A percentile compares a stretch with the other conserved stretches of the same genome.
These are phyloP conservation scores for Cheilosia scutellata DNA, from an alignment of 2,888 invertebrate genomes.

Conservation along the genomic window DNA sequence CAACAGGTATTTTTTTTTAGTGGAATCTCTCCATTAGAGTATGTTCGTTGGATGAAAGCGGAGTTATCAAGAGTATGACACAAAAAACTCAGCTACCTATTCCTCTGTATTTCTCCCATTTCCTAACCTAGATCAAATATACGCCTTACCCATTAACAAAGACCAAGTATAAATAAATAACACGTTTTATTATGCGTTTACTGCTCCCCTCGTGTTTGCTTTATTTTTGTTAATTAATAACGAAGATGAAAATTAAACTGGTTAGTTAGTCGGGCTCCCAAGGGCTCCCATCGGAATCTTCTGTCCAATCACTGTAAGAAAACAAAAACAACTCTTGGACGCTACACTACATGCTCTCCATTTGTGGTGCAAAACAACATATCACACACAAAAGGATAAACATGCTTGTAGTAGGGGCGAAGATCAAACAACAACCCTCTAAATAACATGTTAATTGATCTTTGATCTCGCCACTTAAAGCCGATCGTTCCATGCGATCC, in stretches of 20 bases:
- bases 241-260: conserved; percentile 29
- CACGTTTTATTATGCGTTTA: conserved; percentile 4
- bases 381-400: conserved; percentile 60
- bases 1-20: too few relatives aligned
- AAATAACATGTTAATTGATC: conserved; percentile 75
- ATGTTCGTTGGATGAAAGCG: too few relatives aligned
- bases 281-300: conserved; percentile 33
- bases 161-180: conserved; percentile 6
- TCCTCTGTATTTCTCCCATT: not conserved
- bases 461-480: conserved; percentile 75
- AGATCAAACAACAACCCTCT: conserved; percentile 71
- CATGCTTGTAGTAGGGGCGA: conserved; percentile 34
- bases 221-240: conserved; percentile 31
- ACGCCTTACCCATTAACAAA: conserved; percentile 4
- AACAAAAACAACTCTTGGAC: conserved; percentile 2
- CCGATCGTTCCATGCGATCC: conserved; percentile 67
- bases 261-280: conserved; percentile 12
- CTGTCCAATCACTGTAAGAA: conserved; percentile 33
- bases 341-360: conserved; percentile 34
- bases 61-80: too few relatives aligned
- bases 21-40: too few relatives aligned
- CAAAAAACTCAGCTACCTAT: not conserved
- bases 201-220: not conserved
- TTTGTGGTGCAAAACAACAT: conserved; percentile 20
- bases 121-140: not conserved